Conservation (phyloP, 2,797 vertebrate species). For the Lagocephalus sceleratus region DNA sequence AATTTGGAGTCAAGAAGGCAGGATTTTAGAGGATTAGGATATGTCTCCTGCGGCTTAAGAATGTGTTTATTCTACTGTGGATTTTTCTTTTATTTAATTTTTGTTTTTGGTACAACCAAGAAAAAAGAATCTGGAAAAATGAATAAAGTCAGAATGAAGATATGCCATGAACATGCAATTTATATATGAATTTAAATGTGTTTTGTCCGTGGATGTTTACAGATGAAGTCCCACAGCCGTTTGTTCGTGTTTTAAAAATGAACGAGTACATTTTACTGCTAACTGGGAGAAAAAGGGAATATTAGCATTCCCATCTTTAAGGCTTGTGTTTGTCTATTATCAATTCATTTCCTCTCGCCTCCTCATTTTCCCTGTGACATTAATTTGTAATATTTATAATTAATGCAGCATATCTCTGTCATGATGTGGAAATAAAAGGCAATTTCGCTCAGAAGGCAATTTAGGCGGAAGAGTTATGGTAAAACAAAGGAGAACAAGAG, state of each 20-base stretch:
- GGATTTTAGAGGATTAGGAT: no score
- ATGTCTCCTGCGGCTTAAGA: no score
- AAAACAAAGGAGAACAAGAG: slow-evolving; percentile 77
- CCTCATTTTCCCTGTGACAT: slow-evolving; percentile 43
- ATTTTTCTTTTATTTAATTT: no score
- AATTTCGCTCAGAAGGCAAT: slow-evolving; percentile 77
- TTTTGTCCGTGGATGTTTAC: background rate
- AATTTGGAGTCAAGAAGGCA: no score
- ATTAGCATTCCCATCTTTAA: slow-evolving; percentile 1
- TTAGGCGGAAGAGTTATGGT: slow-evolving; percentile 68
- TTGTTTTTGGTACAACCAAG: no score
- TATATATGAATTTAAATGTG: slow-evolving; percentile 8
- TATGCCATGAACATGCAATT: no score
- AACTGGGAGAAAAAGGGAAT: background rate
- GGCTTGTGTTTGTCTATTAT: slow-evolving; percentile 9
- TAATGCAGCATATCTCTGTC: slow-evolving; percentile 70
- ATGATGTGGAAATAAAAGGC: slow-evolving; percentile 74
- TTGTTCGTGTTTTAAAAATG: no score
- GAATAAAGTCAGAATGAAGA: no score
- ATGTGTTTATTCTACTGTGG: no score
- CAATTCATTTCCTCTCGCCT: slow-evolving; percentile 27
- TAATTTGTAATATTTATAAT: slow-evolving; percentile 70
- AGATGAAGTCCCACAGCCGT: no score
- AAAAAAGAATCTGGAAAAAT: no score
- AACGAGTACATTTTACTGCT: no score